Evolutionary conservation across 1,140 invertebrate genomes (phyloP), one percentile per base, ranked within the genome.

Genomic region (Campoletis sonorensis): DNA sequence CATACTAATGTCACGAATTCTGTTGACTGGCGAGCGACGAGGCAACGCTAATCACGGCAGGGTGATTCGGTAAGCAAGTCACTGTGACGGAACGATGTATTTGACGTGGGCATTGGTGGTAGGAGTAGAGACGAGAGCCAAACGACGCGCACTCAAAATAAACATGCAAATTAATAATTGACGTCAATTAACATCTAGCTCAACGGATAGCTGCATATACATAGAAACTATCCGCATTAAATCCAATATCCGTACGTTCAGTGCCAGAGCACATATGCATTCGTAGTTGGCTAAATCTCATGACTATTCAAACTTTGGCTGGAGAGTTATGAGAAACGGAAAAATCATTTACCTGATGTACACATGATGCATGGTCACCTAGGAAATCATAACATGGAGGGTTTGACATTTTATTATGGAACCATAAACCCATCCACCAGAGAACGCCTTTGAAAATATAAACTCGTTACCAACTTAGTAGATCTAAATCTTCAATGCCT

Each of bases 91-190:
- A 54, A 27, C 72, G 72, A 75, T 54, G 72, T 75, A 54, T 75
- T 75, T 75, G 72, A 23, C 21, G 45, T 75, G 49, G 21, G n/a
- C 54, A 77, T 77, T 61, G 51, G 49, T 61, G 51, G 49, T 27
- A 77, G 51, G 54, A n/a, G 72, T 4, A 75, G 16, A 77, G 54
- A n/a, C n/a, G n/a, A n/a, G 23, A n/a, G 73, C 45, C 21, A 64
- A 64, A 64, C 21, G 61, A 21, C 10, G 18, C 73, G 37, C 30
- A 77, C 73, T 58, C 73, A 77, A 77, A 77, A 77, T 77, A 77
- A 77, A 77, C 73, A 77, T 77, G 73, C 73, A 77, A 77, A 77
- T 77, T 77, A 77, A 77, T 77, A 61, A 77, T 77, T 61, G 73
- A 61, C 54, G 73, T 77, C 73, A 77, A 77, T 77, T 77, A 77